Base-by-base conservation (phyloP, 2,888 invertebrate species). In the Salpingus planirostris region DNA sequence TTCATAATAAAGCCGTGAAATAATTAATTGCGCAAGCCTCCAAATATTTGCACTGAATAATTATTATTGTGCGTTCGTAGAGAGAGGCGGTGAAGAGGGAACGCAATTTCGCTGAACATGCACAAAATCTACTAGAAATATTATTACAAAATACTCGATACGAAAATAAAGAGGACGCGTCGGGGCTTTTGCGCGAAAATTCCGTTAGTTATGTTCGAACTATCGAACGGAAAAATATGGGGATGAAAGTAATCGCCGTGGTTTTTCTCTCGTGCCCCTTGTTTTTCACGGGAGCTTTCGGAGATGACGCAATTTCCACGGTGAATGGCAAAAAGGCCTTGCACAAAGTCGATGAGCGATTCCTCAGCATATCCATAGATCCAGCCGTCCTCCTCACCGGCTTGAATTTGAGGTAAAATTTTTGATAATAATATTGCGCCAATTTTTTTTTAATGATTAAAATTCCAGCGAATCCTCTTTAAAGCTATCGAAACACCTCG, bases 291-390 rank as follows among this genome's bases (percentile, higher is more conserved):
- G 26, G 24, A 18, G 21, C 13, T 29, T 24, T 28, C 7, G 24
- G 34, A 6, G 50, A 55, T 29, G 56, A 58, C 31, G 36, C 42
- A 14, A 47, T 52, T 33, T 58, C 47, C 31, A 72, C 69, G 44
- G 63, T 86, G 21, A 70, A 71, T 38, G 70, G 73, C 1, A 77
- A 76, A 43, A 74, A 70, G 39, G 70, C 76, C 13, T 60, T 78
- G 3, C 74, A 83, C 45, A 56, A 72, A 36, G 75, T 83, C 2
- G 78, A 76, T 49, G 76, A 74, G 29, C 74, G 73, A 50, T 87
- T 84, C 57, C 60, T 87, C 8, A 85, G 85, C 60, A 72, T 85
- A 42, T 75, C 80, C 0, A 64, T 86, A 3, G 80, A 81, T 52
- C 84, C 84, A 0, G 73, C 72, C 29, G 69, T 76, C 52, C 55